phyloP scores from a whole-genome alignment of 2,797 vertebrate species.

The Malurus splendens region DNA sequence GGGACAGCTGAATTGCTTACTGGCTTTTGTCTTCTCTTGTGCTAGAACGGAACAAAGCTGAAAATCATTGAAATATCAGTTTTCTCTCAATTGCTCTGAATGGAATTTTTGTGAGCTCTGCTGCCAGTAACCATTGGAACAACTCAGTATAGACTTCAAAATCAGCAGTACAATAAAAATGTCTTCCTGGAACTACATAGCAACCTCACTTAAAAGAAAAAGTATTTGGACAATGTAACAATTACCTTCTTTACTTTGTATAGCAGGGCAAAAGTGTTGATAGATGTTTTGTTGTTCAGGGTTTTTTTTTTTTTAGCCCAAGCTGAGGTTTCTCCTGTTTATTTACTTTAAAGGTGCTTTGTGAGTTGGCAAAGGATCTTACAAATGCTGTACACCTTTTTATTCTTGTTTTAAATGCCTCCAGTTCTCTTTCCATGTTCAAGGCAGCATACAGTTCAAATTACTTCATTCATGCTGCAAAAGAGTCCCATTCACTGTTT shows the following conservation, averaged over 20 bases:
- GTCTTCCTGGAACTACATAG: not conserved
- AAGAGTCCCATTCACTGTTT: not conserved
- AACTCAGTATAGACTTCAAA: not conserved
- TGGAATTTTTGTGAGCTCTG: not conserved
- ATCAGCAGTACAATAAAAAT: not conserved
- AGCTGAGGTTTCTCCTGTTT: not conserved
- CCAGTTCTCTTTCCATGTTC: not conserved
- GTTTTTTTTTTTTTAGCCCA: not conserved
- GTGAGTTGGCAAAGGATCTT: not conserved
- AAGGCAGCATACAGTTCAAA: not conserved
- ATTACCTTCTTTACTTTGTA: not conserved
- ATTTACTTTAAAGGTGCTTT: not conserved
- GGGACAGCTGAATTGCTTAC: not conserved
- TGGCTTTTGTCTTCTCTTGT: not conserved
- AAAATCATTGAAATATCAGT: not conserved
- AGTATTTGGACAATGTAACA: not conserved
- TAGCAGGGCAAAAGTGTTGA: not conserved
- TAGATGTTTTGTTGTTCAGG: not conserved
- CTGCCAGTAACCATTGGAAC: not conserved
- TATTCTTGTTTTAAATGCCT: not conserved
- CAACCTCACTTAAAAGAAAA: not conserved
- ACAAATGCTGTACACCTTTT: not conserved
- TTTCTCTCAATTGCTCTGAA: not conserved
- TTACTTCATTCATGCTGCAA: not conserved
- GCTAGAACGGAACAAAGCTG: not conserved